Base-by-base conservation (phyloP, 2,888 invertebrate genomes). In the Lumbricus terrestris region DNA sequence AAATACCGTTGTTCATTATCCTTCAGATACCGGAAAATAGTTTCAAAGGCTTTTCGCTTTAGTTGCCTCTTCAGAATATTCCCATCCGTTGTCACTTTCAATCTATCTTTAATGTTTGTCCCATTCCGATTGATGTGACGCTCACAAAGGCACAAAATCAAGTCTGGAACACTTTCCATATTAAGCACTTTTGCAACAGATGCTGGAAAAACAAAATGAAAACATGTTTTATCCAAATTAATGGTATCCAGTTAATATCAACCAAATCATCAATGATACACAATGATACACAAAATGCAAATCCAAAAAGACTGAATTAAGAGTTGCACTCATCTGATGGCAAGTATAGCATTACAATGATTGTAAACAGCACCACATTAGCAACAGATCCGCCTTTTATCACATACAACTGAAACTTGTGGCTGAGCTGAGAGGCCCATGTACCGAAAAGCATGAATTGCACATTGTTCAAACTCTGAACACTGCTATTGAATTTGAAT, bases 11-110 rank as follows among this genome's bases (percentile, higher is more conserved):
- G 29, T n/a, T 69, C 69, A n/a, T 69, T 69, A 69, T 69, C 8
- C 69, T 69, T 69, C n/a, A 69, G n/a, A 69, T 69, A 69, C 69
- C n/a, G 69, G 69, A 69, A 69, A 69, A 69, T 69, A 69, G 69
- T 69, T 69, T 69, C 69, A 69, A 69, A 69, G 69, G 69, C 69
- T 8, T 69, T 69, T 69, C 69, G 29, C n/a, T 69, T 69, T 69
- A 69, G n/a, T 69, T n/a, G 69, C n/a, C 69, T 69, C n/a, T 69
- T 69, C 0, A n/a, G 69, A 69, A 69, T n/a, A 69, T 69, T 69
- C 69, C 29, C n/a, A 69, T 69, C 69, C n/a, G 8, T 69, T n/a
- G n/a, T 69, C 69, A n/a, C n/a, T 69, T 69, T 69, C n/a, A 69
- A n/a, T n/a, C 69, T 69, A 4, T 69, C 69, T 69, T n/a, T 29